Evolutionary conservation across 2,113 vertebrate genomes (phyloP), one percentile per base, ranked within the genome.

Genomic region (Xenotilapia longispinis): DNA sequence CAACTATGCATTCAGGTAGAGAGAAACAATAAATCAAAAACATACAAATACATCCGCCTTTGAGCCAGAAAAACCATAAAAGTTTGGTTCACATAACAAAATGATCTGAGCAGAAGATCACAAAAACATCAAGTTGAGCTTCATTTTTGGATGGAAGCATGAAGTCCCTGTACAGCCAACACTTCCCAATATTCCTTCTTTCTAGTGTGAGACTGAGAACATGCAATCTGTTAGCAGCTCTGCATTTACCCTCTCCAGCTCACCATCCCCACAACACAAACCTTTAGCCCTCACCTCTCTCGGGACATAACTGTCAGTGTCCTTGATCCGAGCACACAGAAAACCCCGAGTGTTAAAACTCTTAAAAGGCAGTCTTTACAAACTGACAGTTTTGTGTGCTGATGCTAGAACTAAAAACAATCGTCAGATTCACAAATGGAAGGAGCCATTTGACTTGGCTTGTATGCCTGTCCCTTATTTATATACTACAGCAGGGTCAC

Each of bases 191-290:
- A 63, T 84, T 86, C 86, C 83, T 83, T 80, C 75, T 84, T 84
- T 36, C 28, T 88, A 89, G 92, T 91, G 94, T 85, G 91, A 96
- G 90, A 95, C 91, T 93, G 94, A 91, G 91, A 94, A 94, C 95
- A 93, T 80, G 70, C 65, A 81, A 78, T 83, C 91, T 91, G 95
- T 94, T 87, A 92, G 85, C 93, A 93, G 94, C 84, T 92, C 88
- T 90, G 85, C 91, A 93, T 94, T 95, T 86, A 93, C 94, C 93
- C 93, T 91, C 84, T 85, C 53, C 84, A 85, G 47, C 49, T 73
- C 60, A 78, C 49, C 53, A 19, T 80, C 58, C 89, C 49, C 86
- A 78, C 58, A 78, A 84, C 90, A 83, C 78, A 82, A 83, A 28
- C 91, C 80, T 26, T 70, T 86, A 57, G n/a, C 38, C 79, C 81